Conservation (phyloP, 2,888 invertebrate genomes). For the Andrena praecox region DNA sequence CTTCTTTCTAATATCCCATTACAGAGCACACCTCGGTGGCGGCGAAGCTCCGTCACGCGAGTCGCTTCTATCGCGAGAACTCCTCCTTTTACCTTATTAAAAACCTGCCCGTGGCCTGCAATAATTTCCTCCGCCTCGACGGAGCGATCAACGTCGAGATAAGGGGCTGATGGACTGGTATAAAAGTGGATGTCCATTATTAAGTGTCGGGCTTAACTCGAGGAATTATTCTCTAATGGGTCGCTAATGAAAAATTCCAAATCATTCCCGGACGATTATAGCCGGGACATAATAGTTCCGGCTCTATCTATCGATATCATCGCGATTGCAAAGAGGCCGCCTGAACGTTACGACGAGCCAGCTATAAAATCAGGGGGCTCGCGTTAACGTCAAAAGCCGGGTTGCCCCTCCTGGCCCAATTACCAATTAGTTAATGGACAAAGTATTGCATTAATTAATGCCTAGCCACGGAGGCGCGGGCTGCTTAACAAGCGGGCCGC, state of each 20-base stretch:
- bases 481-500: conserved; percentile 39
- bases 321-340: conserved; percentile 18
- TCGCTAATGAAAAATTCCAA: conserved; percentile 29
- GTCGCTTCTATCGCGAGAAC: no score
- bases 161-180: neutral
- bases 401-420: conserved; percentile 56
- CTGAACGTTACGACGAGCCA: conserved; percentile 6
- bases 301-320: neutral
- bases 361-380: conserved; percentile 42
- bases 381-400: conserved; percentile 41
- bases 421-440: conserved; percentile 75
- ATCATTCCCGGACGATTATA: conserved; percentile 34
- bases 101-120: neutral
- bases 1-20: no score
- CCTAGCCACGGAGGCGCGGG: conserved; percentile 2
- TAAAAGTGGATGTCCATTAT: conserved; percentile 43
- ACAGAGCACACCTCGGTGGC: no score
- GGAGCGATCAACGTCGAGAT: neutral
- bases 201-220: conserved; percentile 33
- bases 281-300: neutral
- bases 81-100: no score
- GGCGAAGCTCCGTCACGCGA: no score
- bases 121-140: neutral
- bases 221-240: conserved; percentile 12
- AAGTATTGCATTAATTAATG: conserved; percentile 72